phyloP scores from a whole-genome alignment of 2,888 invertebrate genomes.

The Orthosia cruda region DNA sequence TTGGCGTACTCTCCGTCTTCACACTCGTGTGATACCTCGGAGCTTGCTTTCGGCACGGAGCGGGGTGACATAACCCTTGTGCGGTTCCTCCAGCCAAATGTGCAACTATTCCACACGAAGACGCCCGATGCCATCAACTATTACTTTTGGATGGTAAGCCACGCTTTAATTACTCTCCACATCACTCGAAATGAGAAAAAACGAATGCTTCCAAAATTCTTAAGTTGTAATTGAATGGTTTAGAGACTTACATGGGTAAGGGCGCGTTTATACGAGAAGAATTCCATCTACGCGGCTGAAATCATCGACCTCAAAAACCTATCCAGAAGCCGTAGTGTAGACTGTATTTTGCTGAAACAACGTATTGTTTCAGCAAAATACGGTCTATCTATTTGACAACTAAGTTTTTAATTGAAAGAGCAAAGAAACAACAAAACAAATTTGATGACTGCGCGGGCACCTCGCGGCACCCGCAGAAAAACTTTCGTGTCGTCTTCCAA shows the following conservation, averaged over 20 bases:
- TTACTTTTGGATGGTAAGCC: constrained; percentile 92
- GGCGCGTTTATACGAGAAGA: no score
- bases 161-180: not conserved
- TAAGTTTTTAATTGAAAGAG: no score
- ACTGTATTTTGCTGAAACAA: no score
- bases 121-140: constrained; percentile 90
- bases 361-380: no score
- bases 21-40: constrained; percentile 73
- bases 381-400: no score
- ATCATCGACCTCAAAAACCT: no score
- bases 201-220: not conserved
- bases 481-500: no score
- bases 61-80: constrained; percentile 90
- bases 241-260: not conserved
- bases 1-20: constrained; percentile 83
- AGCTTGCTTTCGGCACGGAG: constrained; percentile 91
- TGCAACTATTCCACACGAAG: constrained; percentile 90
- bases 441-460: no score
- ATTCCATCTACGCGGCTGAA: no score
- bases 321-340: no score
- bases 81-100: constrained; percentile 90
- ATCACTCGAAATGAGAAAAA: not conserved
- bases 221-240: not conserved
- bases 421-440: no score
- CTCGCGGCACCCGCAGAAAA: no score